Conservation (phyloP, 2,797 vertebrate species). For the Knipowitschia caucasica region DNA sequence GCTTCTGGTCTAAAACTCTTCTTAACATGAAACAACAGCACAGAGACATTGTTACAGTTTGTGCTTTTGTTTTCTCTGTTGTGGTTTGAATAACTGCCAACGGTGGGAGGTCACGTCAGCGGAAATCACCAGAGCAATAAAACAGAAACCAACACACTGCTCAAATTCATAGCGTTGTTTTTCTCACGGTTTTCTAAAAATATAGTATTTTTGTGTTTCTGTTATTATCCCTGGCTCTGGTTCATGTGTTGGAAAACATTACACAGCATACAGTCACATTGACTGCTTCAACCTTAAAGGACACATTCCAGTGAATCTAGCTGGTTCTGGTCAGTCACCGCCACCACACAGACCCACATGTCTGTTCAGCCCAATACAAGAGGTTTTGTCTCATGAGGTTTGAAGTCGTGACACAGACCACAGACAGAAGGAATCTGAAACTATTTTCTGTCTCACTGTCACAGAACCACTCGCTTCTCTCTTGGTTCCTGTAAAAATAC, state of each 20-base stretch:
- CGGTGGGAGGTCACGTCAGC: neutral
- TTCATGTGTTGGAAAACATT: conserved; percentile 30
- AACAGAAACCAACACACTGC: neutral
- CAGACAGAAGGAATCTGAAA: too few species aligned
- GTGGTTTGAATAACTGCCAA: conserved; percentile 12
- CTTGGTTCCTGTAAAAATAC: too few species aligned
- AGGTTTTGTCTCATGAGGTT: too few species aligned
- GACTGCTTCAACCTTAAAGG: conserved; percentile 12
- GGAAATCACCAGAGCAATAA: neutral
- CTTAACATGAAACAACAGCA: neutral
- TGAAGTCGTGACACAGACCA: too few species aligned
- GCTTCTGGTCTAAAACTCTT: neutral
- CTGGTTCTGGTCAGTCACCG: conserved; percentile 22
- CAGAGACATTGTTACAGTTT: neutral
- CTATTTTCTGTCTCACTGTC: too few species aligned
- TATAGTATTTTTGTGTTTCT: conserved; percentile 30
- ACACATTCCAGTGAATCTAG: conserved; percentile 44
- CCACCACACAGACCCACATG: too few species aligned
- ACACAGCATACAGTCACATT: conserved; percentile 16
- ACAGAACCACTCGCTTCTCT: too few species aligned
- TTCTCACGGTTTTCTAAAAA: conserved; percentile 35
- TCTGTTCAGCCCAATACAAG: too few species aligned
- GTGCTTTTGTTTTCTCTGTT: neutral
- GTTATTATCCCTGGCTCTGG: conserved; percentile 45
- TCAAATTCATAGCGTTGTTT: neutral